Percentiles rank a stretch among this genome's conserved stretches.
Conservation (phyloP, 2,797 vertebrate species). For the Phoeniculus purpureus region DNA sequence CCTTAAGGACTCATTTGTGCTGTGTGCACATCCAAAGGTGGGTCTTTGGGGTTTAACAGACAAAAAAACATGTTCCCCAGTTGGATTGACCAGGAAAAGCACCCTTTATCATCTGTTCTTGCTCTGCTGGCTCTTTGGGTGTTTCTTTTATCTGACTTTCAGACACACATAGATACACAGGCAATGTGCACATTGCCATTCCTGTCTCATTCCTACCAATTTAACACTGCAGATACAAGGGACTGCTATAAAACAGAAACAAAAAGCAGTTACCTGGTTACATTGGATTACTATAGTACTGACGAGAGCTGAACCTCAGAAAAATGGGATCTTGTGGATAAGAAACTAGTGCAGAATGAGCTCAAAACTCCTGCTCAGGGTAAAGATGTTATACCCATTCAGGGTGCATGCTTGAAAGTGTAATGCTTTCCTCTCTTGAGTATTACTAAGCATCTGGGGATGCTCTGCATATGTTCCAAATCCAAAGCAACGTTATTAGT, state of each 20-base stretch:
- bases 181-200: fast-evolving
- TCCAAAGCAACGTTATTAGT: neutral
- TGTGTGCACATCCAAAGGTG: neutral
- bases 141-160: neutral
- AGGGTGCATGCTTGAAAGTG: neutral
- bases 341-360: neutral
- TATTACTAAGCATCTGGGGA: neutral
- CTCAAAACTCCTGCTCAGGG: neutral
- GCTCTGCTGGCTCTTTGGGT: neutral
- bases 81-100: neutral
- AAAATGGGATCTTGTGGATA: neutral
- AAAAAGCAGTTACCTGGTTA: neutral
- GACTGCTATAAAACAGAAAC: neutral
- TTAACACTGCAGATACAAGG: neutral
- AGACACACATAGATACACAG: neutral
- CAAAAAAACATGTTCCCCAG: neutral
- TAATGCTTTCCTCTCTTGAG: neutral
- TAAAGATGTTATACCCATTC: neutral
- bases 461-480: neutral
- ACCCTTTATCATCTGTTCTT: neutral
- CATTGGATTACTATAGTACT: neutral
- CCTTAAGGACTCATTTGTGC: neutral
- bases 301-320: fast-evolving
- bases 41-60: neutral
- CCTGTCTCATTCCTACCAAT: neutral